Conservation (phyloP, 2,888 invertebrate species). For the Trichogramma dendrolimi region DNA sequence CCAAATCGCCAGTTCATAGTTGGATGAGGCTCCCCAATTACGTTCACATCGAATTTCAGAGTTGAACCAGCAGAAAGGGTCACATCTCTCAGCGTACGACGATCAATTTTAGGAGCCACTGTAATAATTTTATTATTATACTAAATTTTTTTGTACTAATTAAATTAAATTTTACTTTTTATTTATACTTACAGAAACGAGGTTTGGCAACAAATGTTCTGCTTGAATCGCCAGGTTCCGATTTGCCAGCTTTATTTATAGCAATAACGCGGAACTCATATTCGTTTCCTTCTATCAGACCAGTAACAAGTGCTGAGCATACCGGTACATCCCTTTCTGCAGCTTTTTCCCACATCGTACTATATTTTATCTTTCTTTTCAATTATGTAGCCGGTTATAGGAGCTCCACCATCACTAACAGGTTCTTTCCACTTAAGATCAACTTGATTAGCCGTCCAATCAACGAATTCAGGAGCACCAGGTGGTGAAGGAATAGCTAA, state of each 20-base stretch:
- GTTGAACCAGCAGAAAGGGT: constrained; percentile 88
- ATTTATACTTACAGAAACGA: constrained; percentile 62
- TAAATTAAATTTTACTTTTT: neutral
- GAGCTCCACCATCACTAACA: constrained; percentile 86
- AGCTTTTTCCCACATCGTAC: constrained; percentile 90
- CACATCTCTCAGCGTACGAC: constrained; percentile 83
- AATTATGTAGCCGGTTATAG: constrained; percentile 87
- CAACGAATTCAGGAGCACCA: constrained; percentile 82
- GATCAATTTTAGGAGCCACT: constrained; percentile 94
- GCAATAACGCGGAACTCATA: constrained; percentile 96
- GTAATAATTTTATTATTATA: constrained; percentile 32
- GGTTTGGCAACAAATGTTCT: constrained; percentile 84
- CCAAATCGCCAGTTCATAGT: constrained; percentile 88
- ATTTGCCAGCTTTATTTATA: constrained; percentile 90
- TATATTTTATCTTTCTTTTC: constrained; percentile 92
- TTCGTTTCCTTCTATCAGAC: constrained; percentile 90
- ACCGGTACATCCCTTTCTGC: constrained; percentile 73
- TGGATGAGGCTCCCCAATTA: constrained; percentile 94
- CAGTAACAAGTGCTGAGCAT: constrained; percentile 77
- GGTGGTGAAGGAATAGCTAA: constrained; percentile 82
- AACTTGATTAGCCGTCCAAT: constrained; percentile 90
- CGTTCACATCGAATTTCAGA: constrained; percentile 87
- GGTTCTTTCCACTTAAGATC: constrained; percentile 90
- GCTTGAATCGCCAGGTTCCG: constrained; percentile 85
- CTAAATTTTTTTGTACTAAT: neutral